Conservation (phyloP, 2,888 invertebrate species). For the Erannis defoliaria region DNA sequence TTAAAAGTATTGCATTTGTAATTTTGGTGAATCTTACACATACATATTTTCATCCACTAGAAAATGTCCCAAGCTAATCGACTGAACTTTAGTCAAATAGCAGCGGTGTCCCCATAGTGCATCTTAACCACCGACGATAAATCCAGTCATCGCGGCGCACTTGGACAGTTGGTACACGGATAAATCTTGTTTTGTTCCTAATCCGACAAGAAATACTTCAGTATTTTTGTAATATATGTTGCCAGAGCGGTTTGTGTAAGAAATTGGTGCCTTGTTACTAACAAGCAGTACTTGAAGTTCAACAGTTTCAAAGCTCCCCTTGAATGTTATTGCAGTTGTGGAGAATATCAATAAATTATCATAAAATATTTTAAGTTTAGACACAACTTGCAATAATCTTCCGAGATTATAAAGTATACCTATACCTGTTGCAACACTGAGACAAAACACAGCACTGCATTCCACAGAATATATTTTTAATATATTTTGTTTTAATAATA, state of each 20-base stretch:
- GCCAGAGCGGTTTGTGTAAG: neutral
- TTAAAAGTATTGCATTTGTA: too few relatives aligned
- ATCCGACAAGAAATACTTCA: neutral
- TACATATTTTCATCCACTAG: too few relatives aligned
- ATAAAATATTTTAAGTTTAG: slow-evolving; percentile 47
- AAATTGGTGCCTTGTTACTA: slow-evolving; percentile 19
- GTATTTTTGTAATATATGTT: too few relatives aligned
- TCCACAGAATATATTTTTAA: slow-evolving; percentile 72
- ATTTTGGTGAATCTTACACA: too few relatives aligned
- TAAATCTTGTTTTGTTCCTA: too few relatives aligned
- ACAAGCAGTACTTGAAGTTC: slow-evolving; percentile 36
- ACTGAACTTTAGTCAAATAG: too few relatives aligned
- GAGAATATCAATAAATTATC: slow-evolving; percentile 32
- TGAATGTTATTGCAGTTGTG: slow-evolving; percentile 65
- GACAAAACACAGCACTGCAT: slow-evolving; percentile 66
- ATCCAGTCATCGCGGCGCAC: too few relatives aligned
- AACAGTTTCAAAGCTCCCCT: slow-evolving; percentile 50
- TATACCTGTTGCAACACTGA: slow-evolving; percentile 45
- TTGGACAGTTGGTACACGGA: too few relatives aligned
- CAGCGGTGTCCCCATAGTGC: too few relatives aligned
- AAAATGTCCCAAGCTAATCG: too few relatives aligned
- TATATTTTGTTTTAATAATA: slow-evolving; percentile 35
- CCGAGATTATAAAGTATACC: slow-evolving; percentile 46
- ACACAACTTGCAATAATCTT: slow-evolving; percentile 64
- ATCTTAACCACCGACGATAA: too few relatives aligned